phyloP scores from a whole-genome alignment of 2,113 vertebrate species.

The Panthera uncia region DNA sequence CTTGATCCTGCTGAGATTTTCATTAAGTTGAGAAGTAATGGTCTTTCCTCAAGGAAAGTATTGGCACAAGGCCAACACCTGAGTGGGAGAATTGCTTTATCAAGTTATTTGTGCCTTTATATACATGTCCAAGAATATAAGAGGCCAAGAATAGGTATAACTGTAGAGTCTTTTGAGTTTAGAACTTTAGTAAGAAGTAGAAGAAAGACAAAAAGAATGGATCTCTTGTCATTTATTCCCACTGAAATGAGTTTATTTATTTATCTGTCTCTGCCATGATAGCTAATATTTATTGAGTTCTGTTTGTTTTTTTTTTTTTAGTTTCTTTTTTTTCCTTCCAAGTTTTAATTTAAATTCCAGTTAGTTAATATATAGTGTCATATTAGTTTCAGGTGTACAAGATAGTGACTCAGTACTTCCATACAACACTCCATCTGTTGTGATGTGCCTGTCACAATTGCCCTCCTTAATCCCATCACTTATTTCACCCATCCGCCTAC shows the following conservation, averaged over 20 bases:
- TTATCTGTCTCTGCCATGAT: not conserved
- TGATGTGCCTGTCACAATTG: not conserved
- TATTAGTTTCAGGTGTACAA: not conserved
- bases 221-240: not conserved
- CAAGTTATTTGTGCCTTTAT: not conserved
- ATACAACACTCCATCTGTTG: not conserved
- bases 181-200: not conserved
- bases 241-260: not conserved
- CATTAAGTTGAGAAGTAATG: constrained; percentile 8
- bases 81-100: not conserved
- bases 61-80: not conserved
- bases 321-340: not conserved
- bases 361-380: not conserved
- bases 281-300: not conserved
- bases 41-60: not conserved
- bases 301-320: not conserved
- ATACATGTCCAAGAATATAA: not conserved
- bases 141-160: not conserved
- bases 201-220: not conserved
- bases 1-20: constrained; percentile 44
- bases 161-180: not conserved
- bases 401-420: not conserved
- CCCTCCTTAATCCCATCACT: not conserved
- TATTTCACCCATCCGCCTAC: not conserved
- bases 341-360: not conserved